These are phyloP conservation scores for Nebria ingens DNA, from an alignment of 1,140 invertebrate species.

Conservation along the genomic window DNA sequence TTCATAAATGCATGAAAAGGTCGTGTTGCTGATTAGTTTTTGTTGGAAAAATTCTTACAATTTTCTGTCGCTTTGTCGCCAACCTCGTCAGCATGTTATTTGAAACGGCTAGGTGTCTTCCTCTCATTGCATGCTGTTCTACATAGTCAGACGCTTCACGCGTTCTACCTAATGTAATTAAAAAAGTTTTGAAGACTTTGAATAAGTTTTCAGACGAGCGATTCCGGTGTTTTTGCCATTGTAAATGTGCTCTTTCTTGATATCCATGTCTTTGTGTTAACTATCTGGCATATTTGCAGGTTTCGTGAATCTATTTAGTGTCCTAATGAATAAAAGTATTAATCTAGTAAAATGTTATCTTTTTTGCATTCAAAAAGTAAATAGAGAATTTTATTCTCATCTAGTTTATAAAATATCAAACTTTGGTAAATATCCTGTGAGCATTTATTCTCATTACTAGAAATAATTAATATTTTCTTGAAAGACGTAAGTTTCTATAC, in stretches of 20 bases:
- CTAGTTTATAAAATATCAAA: too few relatives aligned
- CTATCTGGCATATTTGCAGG: neutral
- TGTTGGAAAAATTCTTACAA: neutral
- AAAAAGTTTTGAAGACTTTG: neutral
- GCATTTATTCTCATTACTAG: neutral
- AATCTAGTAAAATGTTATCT: too few relatives aligned
- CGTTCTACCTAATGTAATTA: neutral
- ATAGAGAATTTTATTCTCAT: too few relatives aligned
- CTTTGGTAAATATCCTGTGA: neutral
- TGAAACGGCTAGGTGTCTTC: too few relatives aligned
- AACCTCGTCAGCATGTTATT: too few relatives aligned
- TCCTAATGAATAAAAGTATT: too few relatives aligned
- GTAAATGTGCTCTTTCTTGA: neutral
- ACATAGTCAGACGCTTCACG: neutral
- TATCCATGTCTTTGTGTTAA: neutral
- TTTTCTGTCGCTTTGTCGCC: neutral
- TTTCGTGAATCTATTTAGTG: too few relatives aligned
- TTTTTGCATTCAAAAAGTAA: too few relatives aligned
- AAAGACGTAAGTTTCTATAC: conserved; percentile 1
- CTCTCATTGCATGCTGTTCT: too few relatives aligned
- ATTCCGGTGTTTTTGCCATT: neutral
- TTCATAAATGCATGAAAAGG: neutral
- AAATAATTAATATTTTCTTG: conserved; percentile 5
- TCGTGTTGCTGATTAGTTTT: neutral
- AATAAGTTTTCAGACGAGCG: neutral